Evolutionary conservation across 2,113 vertebrate genomes (phyloP), one percentile per base, ranked within the genome.

Genomic region (Noctilio leporinus): DNA sequence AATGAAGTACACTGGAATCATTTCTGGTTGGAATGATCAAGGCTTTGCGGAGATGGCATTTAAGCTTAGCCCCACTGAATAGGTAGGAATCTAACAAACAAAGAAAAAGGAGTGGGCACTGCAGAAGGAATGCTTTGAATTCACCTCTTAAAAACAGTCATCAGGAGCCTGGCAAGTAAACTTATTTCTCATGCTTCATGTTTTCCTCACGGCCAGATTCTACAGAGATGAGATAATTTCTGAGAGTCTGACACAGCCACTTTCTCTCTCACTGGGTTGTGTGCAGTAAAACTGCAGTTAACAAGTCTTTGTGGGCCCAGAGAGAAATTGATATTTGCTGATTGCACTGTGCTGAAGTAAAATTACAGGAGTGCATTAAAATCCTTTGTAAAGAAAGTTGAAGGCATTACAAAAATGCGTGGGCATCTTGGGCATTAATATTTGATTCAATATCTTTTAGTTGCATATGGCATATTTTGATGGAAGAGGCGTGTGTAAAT

Each of bases 401-500:
- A 98, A 98, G 97, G 95, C 98, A 98, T 98, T 98, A 97, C 92
- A 98, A 98, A 98, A 98, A 94, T 96, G 96, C 57, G 2, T 98
- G 97, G 97, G 97, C 96, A 98, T 97, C 97, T 97, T 87, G 85
- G 97, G 30, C 98, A 98, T 98, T 98, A 98, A 98, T 98, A 98
- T 98, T 98, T 98, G 98, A 98, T 98, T 98, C 97, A 97, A 87
- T 97, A 97, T 98, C 98, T 98, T 98, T 98, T 98, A 98, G 98
- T 98, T 98, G 98, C 97, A 93, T 70, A 19, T 98, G 98, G 97
- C 98, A 98, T 98, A 98, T 98, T 98, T 98, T 98, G 98, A 98
- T 98, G 97, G 98, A 98, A 97, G 97, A 98, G 98, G 96, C 95
- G 64, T 97, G 93, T 77, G 57, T 81, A 94, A 95, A 96, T 98